Base-by-base conservation (phyloP, 1,140 invertebrate genomes). In the Temnothorax longispinosus region DNA sequence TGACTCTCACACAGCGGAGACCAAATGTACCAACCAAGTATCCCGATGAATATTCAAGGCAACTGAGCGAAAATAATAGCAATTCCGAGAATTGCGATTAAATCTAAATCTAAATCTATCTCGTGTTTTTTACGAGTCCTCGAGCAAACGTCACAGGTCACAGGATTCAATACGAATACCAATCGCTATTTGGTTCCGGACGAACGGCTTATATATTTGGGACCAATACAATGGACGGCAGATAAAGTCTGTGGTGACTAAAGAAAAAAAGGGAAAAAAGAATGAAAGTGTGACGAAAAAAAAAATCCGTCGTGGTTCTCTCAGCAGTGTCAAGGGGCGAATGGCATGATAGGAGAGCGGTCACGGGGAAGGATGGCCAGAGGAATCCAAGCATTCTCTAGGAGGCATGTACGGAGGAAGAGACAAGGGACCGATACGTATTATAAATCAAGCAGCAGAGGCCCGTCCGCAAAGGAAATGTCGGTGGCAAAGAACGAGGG, bases 371-470 rank as follows among this genome's bases (percentile, higher is more conserved):
- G 41, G 71, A 81, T 81, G 67, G 75, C 82, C 60, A 76, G 74
- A 27, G 69, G 54, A 80, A 60, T 60, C 87, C 47, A 58, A 21
- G 50, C 69, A 81, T 64, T 84, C 84, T 85, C 84, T 71, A 75
- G 87, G 78, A 85, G 69, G 69, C 52, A 72, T 72, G 81, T 82
- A 85, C 65, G 74, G 75, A 52, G 87, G 84, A 84, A 85, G 86
- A 88, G 81, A 89, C 88, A 92, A 92, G 86, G 64, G 86, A 67
- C 82, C 77, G 41, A 85, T 86, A 74, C 89, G 85, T 91, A 90
- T 89, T 90, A 92, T 92, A 92, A 92, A 92, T 92, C 92, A 92
- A 92, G 90, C 69, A 91, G 84, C 69, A 91, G 84, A 85, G 87
- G 82, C 71, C 82, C 88, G 87, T 85, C 88, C 88, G 86, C 88